These are phyloP conservation scores for Mylabris phalerata DNA, from an alignment of 1,140 invertebrate species.

Conservation along the genomic window DNA sequence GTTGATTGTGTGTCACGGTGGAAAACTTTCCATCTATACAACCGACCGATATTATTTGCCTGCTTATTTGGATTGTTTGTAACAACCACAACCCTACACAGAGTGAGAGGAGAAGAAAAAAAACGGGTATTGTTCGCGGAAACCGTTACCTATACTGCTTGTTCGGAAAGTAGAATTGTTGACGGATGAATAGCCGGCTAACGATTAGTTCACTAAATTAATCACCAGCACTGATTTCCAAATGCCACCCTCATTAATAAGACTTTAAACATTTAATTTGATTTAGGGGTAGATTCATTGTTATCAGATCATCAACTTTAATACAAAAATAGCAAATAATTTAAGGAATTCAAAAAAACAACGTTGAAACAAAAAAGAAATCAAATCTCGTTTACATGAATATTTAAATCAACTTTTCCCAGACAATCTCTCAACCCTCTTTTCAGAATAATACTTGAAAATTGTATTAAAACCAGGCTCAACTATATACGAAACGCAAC, in stretches of 20 bases:
- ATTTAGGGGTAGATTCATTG: not conserved
- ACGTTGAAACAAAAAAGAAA: no score
- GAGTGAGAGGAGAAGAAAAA: not conserved
- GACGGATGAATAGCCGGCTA: no score
- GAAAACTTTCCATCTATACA: not conserved
- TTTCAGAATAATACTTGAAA: constrained; percentile 30
- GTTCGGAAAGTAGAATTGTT: no score
- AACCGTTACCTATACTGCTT: constrained; percentile 3
- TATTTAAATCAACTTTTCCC: constrained; percentile 18
- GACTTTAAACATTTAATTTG: no score
- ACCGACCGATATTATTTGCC: not conserved
- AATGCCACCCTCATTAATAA: no score
- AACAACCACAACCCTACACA: not conserved
- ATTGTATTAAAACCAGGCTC: constrained; percentile 24
- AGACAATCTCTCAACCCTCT: constrained; percentile 13
- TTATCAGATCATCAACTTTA: not conserved
- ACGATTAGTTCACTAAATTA: no score
- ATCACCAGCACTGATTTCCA: no score
- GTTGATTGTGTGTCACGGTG: constrained; percentile 14
- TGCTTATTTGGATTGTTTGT: not conserved
- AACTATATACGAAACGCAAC: constrained; percentile 25
- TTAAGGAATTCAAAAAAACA: no score
- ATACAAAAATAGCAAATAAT: no score
- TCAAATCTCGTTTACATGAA: constrained; percentile 15
- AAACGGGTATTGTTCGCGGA: constrained; percentile 12